Base-by-base conservation (phyloP, 92 coral and sea anemone species). In the Phenganax stokvisi region DNA sequence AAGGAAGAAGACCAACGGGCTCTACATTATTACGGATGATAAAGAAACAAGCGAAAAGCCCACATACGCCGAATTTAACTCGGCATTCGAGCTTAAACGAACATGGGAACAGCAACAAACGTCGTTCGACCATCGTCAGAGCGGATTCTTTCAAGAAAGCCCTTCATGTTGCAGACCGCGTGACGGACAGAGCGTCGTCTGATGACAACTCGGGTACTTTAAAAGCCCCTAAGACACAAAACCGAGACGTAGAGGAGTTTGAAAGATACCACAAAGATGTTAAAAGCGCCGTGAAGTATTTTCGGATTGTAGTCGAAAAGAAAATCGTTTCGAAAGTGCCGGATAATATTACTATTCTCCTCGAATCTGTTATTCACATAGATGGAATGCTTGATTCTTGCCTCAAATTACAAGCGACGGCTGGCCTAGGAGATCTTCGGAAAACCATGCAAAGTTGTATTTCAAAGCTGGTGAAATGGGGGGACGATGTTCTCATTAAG, bases 251-350 rank as follows among this genome's bases (percentile, higher is more conserved):
- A 47, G 99, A 96, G 78, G 97, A 88, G 53, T 86, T 96, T 12
- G 86, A 87, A 57, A 87, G 89, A 53, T 89, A 90, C 27, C 96
- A 96, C 71, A 96, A 96, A 73, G 99, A 96, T 56, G 84, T 96
- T 12, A 83, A 84, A 31, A 86, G 89, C 51, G 99, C 99, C 9
- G 92, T 90, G 31, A 81, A 84, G 16, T 96, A 96, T 81, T 96
- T 96, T 66, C 88, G 86, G 56, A 90, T 92, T 30, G 86, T 96
- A 25, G 83, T 96, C 56, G 90, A 94, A 54, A 86, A 86, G 62
- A 96, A 90, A 62, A 86, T 96, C 29, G 91, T 92, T 92, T 92
- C 97, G 3, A 96, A 92, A 85, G 88, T 96, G 28, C 98, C 99
- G 3, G 99, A 90, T 83, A 96, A 92, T 85, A 88, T 92, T 20